Percentiles rank a stretch among this genome's conserved stretches.
Evolutionary conservation across 2,888 invertebrate genomes (phyloP).

Genomic region (Erpobdella octoculata): DNA sequence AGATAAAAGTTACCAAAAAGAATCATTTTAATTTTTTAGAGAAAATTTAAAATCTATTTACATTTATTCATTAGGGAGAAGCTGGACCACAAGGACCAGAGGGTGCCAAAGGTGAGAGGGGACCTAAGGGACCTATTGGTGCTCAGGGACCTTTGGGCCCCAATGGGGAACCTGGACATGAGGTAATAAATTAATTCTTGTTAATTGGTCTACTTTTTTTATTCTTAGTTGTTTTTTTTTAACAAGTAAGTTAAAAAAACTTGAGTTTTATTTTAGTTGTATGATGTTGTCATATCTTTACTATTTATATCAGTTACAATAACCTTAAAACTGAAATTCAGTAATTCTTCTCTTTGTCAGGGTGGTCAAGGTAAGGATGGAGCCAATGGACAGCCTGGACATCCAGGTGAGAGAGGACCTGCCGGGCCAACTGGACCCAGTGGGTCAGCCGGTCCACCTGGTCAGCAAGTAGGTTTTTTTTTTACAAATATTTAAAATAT

Average conservation of each 20-base stretch:
- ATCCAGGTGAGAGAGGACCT: constrained; percentile 37
- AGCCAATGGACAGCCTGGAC: constrained; percentile 21
- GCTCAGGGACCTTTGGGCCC: background rate
- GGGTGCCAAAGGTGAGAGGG: constrained; percentile 26
- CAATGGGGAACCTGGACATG: constrained; percentile 13
- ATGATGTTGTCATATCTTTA: background rate
- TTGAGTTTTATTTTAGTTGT: background rate
- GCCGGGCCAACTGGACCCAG: constrained; percentile 43
- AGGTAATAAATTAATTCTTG: constrained; percentile 1
- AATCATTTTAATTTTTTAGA: background rate
- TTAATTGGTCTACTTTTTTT: too few species aligned
- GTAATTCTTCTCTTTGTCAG: background rate
- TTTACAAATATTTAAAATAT: too few species aligned
- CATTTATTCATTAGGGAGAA: background rate
- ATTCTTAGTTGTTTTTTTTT: background rate
- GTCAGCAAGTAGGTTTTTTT: constrained; percentile 15
- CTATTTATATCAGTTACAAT: background rate
- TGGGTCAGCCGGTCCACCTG: constrained; percentile 31
- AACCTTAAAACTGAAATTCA: background rate
- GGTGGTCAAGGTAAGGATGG: constrained; percentile 28
- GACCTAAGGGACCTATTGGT: constrained; percentile 16
- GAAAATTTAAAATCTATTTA: background rate
- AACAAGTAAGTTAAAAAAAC: background rate
- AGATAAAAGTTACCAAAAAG: background rate
- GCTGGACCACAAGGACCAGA: constrained; percentile 21